Evolutionary conservation across 1,140 invertebrate genomes (phyloP).

Genomic region (Drosophila tani): DNA sequence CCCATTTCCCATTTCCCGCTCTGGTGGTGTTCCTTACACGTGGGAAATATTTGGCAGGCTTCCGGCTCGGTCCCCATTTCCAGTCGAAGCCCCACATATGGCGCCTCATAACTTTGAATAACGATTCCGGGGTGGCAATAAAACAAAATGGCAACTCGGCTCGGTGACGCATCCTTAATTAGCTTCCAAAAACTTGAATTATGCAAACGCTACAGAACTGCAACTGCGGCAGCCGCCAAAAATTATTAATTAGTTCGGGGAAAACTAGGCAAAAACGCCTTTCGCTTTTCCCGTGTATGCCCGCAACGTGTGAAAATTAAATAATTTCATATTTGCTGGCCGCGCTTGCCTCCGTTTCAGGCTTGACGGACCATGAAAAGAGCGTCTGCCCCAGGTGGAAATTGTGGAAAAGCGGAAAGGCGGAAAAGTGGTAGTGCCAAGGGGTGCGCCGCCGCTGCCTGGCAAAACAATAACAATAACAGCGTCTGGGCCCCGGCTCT

Average conservation of each 20-base stretch:
- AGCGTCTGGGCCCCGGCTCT: constrained; percentile 29
- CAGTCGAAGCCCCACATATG: constrained; percentile 42
- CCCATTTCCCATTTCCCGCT: constrained; percentile 22
- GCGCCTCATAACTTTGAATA: constrained; percentile 40
- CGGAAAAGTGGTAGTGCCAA: constrained; percentile 16
- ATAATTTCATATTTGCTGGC: constrained; percentile 65
- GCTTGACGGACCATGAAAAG: constrained; percentile 79
- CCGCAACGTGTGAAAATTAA: constrained; percentile 67
- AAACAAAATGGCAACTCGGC: constrained; percentile 43
- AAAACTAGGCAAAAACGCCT: constrained; percentile 27
- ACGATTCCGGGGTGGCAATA: constrained; percentile 29
- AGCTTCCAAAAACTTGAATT: constrained; percentile 26
- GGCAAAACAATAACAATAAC: constrained; percentile 45
- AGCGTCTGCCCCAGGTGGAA: constrained; percentile 59
- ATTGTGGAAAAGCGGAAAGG: constrained; percentile 31
- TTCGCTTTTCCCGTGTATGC: constrained; percentile 33
- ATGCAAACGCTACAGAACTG: constrained; percentile 12
- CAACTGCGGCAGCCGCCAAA: constrained; percentile 11
- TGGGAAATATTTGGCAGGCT: constrained; percentile 68
- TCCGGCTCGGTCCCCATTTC: constrained; percentile 33
- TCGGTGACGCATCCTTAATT: constrained; percentile 44
- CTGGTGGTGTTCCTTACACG: constrained; percentile 53
- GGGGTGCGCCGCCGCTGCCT: constrained; percentile 24
- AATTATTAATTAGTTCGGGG: constrained; percentile 46
- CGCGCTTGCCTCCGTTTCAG: constrained; percentile 45